Percentiles rank a stretch among this genome's conserved stretches.
Conservation (phyloP, 2,113 vertebrate genomes). For the Vulpes lagopus region DNA sequence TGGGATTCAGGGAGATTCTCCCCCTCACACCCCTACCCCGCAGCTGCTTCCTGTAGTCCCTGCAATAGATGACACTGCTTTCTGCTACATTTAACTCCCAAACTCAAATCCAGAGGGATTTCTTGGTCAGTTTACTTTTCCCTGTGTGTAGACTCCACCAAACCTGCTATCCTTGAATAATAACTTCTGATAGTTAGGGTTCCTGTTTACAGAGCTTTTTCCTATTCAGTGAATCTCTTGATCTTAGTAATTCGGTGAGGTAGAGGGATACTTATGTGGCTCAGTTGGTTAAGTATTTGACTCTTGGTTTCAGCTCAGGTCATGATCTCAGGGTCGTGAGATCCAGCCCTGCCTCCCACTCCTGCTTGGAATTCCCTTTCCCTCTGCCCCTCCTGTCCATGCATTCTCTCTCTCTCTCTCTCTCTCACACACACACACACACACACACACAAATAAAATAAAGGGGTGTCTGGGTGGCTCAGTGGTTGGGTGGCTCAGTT, state of each 20-base stretch:
- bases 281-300: not conserved
- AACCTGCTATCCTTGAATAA: slow-evolving; percentile 8
- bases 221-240: not conserved
- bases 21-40: not conserved
- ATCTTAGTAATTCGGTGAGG: slow-evolving; percentile 46
- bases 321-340: not conserved
- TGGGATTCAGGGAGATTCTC: not conserved
- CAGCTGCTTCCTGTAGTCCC: not conserved
- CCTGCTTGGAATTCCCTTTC: not conserved
- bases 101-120: not conserved
- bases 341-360: not conserved
- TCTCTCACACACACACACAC: no score
- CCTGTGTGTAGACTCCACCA: not conserved
- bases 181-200: not conserved
- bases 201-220: slow-evolving; percentile 7
- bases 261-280: not conserved
- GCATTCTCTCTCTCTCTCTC: not conserved
- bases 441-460: no score
- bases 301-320: not conserved
- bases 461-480: no score
- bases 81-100: not conserved
- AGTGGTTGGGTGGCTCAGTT: no score
- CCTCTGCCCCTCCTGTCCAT: not conserved
- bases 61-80: not conserved
- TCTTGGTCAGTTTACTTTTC: not conserved